A percentile compares a stretch with the other conserved stretches of the same genome.
These are phyloP conservation scores for Protophormia terraenovae DNA, from an alignment of 2,888 invertebrate species.

Conservation along the genomic window DNA sequence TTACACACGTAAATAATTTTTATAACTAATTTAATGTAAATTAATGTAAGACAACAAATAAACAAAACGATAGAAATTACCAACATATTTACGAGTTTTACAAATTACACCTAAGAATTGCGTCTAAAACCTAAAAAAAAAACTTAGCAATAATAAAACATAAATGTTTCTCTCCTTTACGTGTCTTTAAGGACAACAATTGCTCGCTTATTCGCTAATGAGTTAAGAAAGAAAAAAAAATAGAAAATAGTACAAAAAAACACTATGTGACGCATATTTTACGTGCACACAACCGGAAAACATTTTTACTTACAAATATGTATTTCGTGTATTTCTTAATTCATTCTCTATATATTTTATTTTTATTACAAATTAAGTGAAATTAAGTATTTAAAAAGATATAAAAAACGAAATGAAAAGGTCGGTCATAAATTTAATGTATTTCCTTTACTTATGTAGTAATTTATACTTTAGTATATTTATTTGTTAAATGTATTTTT, in stretches of 20 bases:
- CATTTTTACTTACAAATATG: background rate
- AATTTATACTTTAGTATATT: background rate
- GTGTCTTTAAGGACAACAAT: background rate
- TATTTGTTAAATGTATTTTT: background rate
- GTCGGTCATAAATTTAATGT: background rate
- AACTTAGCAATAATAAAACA: no score
- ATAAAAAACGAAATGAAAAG: slow-evolving; percentile 26
- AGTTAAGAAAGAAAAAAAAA: no score
- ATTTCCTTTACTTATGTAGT: slow-evolving; percentile 1
- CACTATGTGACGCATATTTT: background rate
- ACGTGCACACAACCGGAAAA: background rate
- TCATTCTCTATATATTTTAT: background rate
- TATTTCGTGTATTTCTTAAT: slow-evolving; percentile 3
- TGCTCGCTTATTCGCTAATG: background rate
- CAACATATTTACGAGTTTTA: background rate
- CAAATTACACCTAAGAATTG: background rate
- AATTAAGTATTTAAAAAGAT: slow-evolving; percentile 30
- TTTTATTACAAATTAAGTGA: slow-evolving; percentile 30
- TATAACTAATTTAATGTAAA: background rate
- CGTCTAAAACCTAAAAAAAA: background rate
- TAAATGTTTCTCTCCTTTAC: background rate
- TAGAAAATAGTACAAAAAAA: background rate
- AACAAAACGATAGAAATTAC: background rate
- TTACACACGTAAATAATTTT: background rate
- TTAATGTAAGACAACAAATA: background rate